phyloP scores from a whole-genome alignment of 2,113 vertebrate species.

The Delphinus delphis region DNA sequence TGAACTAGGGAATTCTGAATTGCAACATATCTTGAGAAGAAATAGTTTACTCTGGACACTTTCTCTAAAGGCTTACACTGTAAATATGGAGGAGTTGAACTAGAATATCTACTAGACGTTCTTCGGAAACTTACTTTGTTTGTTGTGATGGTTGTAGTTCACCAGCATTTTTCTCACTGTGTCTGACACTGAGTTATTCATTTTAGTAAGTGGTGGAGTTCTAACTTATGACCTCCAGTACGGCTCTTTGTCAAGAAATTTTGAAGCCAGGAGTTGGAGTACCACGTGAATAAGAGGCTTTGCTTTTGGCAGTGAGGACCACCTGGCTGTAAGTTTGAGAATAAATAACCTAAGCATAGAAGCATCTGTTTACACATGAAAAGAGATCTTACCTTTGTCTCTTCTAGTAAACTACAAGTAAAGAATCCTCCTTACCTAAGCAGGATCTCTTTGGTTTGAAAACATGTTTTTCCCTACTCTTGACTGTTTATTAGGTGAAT shows the following conservation, averaged over 20 bases:
- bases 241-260: neutral
- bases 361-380: neutral
- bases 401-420: neutral
- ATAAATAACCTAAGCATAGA: neutral
- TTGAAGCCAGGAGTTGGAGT: neutral
- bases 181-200: neutral
- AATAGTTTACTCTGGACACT: neutral
- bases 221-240: neutral
- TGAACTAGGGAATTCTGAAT: slow-evolving; percentile 32
- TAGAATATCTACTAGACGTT: neutral
- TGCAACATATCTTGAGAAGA: neutral
- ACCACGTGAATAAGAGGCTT: neutral
- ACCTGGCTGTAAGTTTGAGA: neutral
- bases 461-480: neutral
- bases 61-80: neutral
- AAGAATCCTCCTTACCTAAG: neutral
- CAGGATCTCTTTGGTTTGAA: neutral
- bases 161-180: no score
- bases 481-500: neutral
- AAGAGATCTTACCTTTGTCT: neutral
- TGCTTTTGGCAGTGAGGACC: neutral
- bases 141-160: neutral
- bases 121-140: neutral
- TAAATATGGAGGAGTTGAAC: neutral
- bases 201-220: neutral